These are phyloP conservation scores for Tridacna gigas DNA, from an alignment of 2,888 invertebrate species.

Conservation along the genomic window DNA sequence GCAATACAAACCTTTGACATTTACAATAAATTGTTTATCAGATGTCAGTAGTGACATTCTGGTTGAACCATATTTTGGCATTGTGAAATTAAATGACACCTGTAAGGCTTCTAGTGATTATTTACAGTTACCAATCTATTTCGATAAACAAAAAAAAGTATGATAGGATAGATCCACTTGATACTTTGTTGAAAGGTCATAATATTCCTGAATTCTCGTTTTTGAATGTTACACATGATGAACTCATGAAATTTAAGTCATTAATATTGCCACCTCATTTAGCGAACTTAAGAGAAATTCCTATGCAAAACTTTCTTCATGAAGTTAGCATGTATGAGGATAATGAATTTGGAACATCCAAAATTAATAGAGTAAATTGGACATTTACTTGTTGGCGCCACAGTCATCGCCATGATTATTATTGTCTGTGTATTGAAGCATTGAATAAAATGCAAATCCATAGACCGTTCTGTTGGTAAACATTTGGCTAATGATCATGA, in stretches of 20 bases:
- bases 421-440: not conserved
- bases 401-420: not conserved
- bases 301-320: slow-evolving; percentile 29
- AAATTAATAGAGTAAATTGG: not conserved
- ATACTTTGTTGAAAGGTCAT: not conserved
- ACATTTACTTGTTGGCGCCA: not conserved
- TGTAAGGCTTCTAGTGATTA: slow-evolving; percentile 24
- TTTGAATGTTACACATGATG: not conserved
- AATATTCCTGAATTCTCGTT: slow-evolving; percentile 4
- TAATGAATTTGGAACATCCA: not conserved
- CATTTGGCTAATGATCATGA: slow-evolving; percentile 22
- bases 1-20: too few relatives aligned
- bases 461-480: slow-evolving; percentile 19
- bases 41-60: too few relatives aligned
- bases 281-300: slow-evolving; percentile 19
- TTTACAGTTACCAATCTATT: slow-evolving; percentile 1
- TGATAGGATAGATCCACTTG: slow-evolving; percentile 4
- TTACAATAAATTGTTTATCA: too few relatives aligned
- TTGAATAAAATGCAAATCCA: not conserved
- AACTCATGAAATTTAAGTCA: not conserved
- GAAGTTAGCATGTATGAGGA: slow-evolving; percentile 23
- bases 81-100: slow-evolving; percentile 20
- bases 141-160: not conserved
- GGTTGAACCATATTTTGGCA: too few relatives aligned
- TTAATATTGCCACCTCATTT: not conserved